These are phyloP conservation scores for Syngnathus scovelli DNA, from an alignment of 2,113 vertebrate genomes.

Conservation along the genomic window DNA sequence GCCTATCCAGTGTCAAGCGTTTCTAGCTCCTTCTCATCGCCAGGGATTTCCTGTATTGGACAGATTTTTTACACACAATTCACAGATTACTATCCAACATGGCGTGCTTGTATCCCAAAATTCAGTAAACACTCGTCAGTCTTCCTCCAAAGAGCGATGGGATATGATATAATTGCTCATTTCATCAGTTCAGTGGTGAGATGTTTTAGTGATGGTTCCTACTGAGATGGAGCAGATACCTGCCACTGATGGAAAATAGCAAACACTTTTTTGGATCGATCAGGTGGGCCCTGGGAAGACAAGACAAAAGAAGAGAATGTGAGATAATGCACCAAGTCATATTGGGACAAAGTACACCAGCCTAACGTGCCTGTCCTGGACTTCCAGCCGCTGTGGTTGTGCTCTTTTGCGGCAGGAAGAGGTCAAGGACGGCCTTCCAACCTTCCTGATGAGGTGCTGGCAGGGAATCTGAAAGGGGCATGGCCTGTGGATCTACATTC, in stretches of 20 bases:
- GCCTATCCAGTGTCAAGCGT: slow-evolving; percentile 61
- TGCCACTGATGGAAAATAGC: slow-evolving; percentile 92
- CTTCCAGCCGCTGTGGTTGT: slow-evolving; percentile 48
- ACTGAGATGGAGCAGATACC: slow-evolving; percentile 72
- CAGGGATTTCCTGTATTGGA: slow-evolving; percentile 11
- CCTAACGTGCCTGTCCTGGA: slow-evolving; percentile 52
- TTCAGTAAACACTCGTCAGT: slow-evolving; percentile 7
- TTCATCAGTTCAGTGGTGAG: slow-evolving; percentile 16
- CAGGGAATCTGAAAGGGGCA: slow-evolving; percentile 4
- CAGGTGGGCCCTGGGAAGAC: slow-evolving; percentile 75
- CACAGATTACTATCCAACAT: slow-evolving; percentile 15
- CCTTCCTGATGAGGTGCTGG: slow-evolving; percentile 64
- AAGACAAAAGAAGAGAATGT: slow-evolving; percentile 4
- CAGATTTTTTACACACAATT: slow-evolving; percentile 12
- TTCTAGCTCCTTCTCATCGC: slow-evolving; percentile 22
- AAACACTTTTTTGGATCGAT: slow-evolving; percentile 90
- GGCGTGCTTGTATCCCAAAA: slow-evolving; percentile 8
- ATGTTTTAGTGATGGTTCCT: slow-evolving; percentile 12
- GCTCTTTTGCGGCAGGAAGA: slow-evolving; percentile 73
- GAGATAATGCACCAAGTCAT: background rate
- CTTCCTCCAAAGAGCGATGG: slow-evolving; percentile 25
- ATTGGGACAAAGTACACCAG: background rate
- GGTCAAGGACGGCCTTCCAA: slow-evolving; percentile 77
- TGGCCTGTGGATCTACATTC: slow-evolving; percentile 38
- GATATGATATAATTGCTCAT: slow-evolving; percentile 27